Base-by-base conservation (phyloP, 2,797 vertebrate species). In the Gephyroberyx darwinii region DNA sequence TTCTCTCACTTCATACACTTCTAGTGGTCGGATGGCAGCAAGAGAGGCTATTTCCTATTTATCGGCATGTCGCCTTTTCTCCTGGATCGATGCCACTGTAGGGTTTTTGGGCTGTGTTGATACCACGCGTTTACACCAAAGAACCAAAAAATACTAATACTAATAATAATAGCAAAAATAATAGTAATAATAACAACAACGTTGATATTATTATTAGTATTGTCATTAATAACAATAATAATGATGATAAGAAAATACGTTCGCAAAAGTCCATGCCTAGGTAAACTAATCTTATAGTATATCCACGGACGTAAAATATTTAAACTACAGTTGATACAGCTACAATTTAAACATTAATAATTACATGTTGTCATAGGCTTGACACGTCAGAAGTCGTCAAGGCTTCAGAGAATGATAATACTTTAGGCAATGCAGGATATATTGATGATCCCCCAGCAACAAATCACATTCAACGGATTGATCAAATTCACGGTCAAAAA, bases 1-100 rank as follows among this genome's bases (percentile, higher is more conserved):
- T 86, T 81, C 69, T 66, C 48, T 81, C 78, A 73, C 35, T 89
- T 79, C 64, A 74, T 80, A 75, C 74, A 77, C 80, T 80, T 87
- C 74, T 71, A 68, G 65, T 74, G 75, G 55, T 74, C 69, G 48
- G 73, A 80, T 60, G 71, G 45, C 66, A 80, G 20, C 2, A 66
- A 50, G 16, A 72, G 20, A 43, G 72, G 31, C 54, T 19, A 58
- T 76, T 65, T 47, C 19, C 39, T 37, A 4, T 55, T 37, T 52
- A 69, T 69, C 19, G 33, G 26, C 13, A 60, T 69, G 52, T 52
- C 31, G 31, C 62, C 7, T 48, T 13, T 50, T 65, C 54, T 16
- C 39, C 30, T 19, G 3, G 13, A 47, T 37, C n/a, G 41, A 31
- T 30, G 35, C 13, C 57, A 19, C 17, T 10, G 19, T 51, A 8